phyloP scores from a whole-genome alignment of 2,113 vertebrate genomes.

The Callaeas wilsoni region DNA sequence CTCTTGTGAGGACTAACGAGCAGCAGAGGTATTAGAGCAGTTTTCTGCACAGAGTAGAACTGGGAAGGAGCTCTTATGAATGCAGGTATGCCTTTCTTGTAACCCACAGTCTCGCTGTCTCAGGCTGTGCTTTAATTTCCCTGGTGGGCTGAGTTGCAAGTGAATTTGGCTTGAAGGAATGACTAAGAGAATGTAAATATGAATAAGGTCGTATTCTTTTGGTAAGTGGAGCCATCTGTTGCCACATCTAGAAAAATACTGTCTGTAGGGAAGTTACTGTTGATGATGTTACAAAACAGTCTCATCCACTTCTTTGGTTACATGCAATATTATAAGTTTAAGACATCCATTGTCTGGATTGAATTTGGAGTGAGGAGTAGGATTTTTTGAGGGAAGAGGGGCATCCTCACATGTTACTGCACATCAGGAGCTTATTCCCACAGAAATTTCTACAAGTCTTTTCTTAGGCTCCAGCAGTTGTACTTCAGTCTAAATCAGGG shows the following conservation, averaged over 20 bases:
- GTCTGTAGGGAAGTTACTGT: not conserved
- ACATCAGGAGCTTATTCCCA: not conserved
- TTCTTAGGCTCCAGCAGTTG: not conserved
- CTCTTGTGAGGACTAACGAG: not conserved
- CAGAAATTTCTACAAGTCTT: not conserved
- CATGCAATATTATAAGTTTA: not conserved
- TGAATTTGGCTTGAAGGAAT: conserved; percentile 18
- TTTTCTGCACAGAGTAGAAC: not conserved
- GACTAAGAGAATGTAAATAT: conserved; percentile 34
- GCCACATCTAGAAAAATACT: conserved; percentile 10
- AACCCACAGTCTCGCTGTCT: conserved; percentile 10
- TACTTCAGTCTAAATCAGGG: not conserved
- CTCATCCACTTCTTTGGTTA: not conserved
- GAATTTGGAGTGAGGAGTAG: not conserved
- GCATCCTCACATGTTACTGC: not conserved
- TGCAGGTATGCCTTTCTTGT: not conserved
- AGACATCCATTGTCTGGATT: not conserved
- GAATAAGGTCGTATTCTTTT: not conserved
- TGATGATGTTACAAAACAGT: not conserved
- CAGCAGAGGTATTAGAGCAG: not conserved
- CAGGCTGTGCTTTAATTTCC: conserved; percentile 33
- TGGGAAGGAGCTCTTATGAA: not conserved
- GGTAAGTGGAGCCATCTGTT: conserved; percentile 52
- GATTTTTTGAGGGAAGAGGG: not conserved
- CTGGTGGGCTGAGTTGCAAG: conserved; percentile 9